Base-by-base conservation (phyloP, 1,140 invertebrate species). In the Habropoda laboriosa region DNA sequence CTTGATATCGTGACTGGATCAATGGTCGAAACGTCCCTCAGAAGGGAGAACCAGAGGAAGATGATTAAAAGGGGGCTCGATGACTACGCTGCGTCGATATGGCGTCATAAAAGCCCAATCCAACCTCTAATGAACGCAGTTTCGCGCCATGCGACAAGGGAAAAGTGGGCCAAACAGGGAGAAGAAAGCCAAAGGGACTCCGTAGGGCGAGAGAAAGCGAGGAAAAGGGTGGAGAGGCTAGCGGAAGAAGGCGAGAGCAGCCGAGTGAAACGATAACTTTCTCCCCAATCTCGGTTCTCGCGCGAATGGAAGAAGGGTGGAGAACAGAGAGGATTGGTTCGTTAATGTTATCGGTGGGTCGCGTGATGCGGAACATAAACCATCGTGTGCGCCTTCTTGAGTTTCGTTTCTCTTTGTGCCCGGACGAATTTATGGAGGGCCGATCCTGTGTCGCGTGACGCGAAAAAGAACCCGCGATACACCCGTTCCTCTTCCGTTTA, bases 261-360 rank as follows among this genome's bases (percentile, higher is more conserved):
- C 13, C 30, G 32, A 21, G 0, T 21, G 30, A 61, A 55, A 49
- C 57, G 79, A 86, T 86, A 86, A 86, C 73, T 68, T 63, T 76
- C 73, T 45, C 70, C 53, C 75, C 30, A 47, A 42, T 27, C 57
- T n/a, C 21, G 49, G 24, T 73, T 74, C 35, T 10, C n/a, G 0
- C 8, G 24, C 40, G n/a, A n/a, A n/a, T n/a, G n/a, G n/a, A 18
- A 57, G 53, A 18, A 47, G 79, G 64, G 72, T 67, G 64, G 64
- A 79, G 68, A 75, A 81, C 3, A 68, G 66, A 77, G 76, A 64
- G 75, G 80, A 86, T 86, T 85, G 79, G 84, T 85, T 88, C 83
- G 87, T 87, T 87, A 87, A 87, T 74, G 86, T 87, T 87, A 87
- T 87, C 86, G 82, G 74, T 70, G 64, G 76, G 58, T 87, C 72